Conservation (phyloP, 2,888 invertebrate genomes). For the Polietes domitor region DNA sequence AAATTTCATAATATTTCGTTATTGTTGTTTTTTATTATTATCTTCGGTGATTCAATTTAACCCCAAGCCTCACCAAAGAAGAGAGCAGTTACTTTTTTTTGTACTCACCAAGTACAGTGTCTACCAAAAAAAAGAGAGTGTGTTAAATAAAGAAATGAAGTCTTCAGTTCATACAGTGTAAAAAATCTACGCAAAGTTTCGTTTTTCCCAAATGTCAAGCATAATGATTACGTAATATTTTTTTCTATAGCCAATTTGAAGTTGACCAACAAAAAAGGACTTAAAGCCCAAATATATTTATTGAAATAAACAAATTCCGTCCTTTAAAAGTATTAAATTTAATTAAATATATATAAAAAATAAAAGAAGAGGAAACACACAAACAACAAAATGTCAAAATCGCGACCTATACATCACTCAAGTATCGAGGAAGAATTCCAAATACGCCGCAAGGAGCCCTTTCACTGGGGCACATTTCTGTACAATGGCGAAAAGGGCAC, state of each 20-base stretch:
- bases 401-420: constrained; percentile 71
- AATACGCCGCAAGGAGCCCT: constrained; percentile 76
- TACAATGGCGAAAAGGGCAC: constrained; percentile 84
- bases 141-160: not conserved
- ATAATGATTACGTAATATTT: constrained; percentile 36
- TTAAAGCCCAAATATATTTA: not conserved
- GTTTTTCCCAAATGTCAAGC: not conserved
- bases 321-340: constrained; percentile 23
- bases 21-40: not conserved
- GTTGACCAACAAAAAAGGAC: not conserved
- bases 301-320: constrained; percentile 8
- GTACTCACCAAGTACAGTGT: constrained; percentile 14
- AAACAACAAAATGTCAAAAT: constrained; percentile 76
- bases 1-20: not conserved
- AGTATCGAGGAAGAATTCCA: constrained; percentile 76
- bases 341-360: not conserved
- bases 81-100: constrained; percentile 7
- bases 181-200: not conserved
- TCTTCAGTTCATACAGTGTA: not conserved
- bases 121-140: not conserved
- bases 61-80: not conserved
- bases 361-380: constrained; percentile 7
- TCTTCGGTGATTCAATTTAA: constrained; percentile 11
- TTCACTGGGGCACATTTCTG: constrained; percentile 78
- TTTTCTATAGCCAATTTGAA: constrained; percentile 24